A percentile compares a stretch with the other conserved stretches of the same genome.
These are phyloP conservation scores for Drosophila borealis DNA, from an alignment of 2,888 invertebrate species.

Conservation along the genomic window DNA sequence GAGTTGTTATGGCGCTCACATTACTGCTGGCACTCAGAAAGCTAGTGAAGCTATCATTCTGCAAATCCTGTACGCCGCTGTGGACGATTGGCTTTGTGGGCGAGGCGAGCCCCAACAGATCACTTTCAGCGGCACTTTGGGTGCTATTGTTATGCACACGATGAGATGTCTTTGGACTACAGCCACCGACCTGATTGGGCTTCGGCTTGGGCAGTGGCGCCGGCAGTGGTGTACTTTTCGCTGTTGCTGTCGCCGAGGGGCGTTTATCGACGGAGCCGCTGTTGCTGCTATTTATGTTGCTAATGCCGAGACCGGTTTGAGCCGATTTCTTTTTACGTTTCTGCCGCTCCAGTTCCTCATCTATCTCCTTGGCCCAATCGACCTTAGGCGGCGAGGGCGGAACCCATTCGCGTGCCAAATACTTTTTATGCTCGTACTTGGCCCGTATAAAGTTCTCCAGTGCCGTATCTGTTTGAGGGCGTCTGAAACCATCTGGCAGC, in stretches of 20 bases:
- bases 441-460: constrained; percentile 98
- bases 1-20: constrained; percentile 46
- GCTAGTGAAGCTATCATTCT: constrained; percentile 83
- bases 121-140: constrained; percentile 73
- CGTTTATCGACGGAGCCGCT: constrained; percentile 60
- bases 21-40: constrained; percentile 84
- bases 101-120: constrained; percentile 84
- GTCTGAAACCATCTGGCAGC: constrained; percentile 96
- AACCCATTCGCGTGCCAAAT: constrained; percentile 99
- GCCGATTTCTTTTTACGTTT: constrained; percentile 93
- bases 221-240: constrained; percentile 74
- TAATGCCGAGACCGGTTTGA: constrained; percentile 82
- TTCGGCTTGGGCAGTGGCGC: constrained; percentile 84
- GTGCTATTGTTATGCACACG: constrained; percentile 61
- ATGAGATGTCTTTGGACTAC: constrained; percentile 84
- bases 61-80: constrained; percentile 83
- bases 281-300: constrained; percentile 42
- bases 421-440: constrained; percentile 99
- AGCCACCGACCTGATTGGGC: constrained; percentile 80
- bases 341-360: constrained; percentile 93
- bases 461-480: constrained; percentile 97
- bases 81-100: constrained; percentile 85
- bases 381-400: constrained; percentile 94
- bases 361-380: constrained; percentile 94
- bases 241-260: constrained; percentile 44